phyloP scores from a whole-genome alignment of 1,140 invertebrate genomes.

The Drosophila orena region DNA sequence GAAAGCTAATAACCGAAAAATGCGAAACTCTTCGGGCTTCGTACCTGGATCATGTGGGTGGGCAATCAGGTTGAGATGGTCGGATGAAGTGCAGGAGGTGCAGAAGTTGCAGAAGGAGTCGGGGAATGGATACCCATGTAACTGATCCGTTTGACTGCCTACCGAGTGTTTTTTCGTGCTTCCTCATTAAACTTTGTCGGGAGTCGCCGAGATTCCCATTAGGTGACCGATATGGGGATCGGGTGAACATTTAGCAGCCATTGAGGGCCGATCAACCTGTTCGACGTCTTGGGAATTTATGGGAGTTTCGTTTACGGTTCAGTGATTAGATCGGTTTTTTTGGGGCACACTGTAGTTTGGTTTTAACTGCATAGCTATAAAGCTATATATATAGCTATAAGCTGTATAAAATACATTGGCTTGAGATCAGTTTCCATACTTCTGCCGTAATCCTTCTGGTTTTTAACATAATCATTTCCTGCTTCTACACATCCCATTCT shows the following conservation, averaged over 20 bases:
- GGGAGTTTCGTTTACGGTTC: conserved; percentile 38
- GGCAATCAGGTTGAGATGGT: conserved; percentile 45
- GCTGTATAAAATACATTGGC: not conserved
- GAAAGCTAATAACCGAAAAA: conserved; percentile 66
- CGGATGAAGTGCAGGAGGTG: conserved; percentile 31
- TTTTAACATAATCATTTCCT: not conserved
- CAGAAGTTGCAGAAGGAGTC: not conserved
- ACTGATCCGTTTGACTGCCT: conserved; percentile 72
- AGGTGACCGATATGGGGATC: conserved; percentile 32
- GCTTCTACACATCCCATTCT: not conserved
- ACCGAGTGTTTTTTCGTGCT: conserved; percentile 42
- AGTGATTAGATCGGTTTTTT: conserved; percentile 25
- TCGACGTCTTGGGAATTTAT: conserved; percentile 45
- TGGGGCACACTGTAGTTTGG: conserved; percentile 8
- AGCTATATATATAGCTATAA: too few species aligned
- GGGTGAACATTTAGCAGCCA: conserved; percentile 27
- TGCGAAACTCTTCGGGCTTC: conserved; percentile 46
- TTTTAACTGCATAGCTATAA: not conserved
- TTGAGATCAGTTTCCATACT: conserved; percentile 7
- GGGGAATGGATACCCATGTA: conserved; percentile 40
- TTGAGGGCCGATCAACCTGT: conserved; percentile 40
- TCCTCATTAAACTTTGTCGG: conserved; percentile 57
- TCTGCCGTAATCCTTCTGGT: not conserved
- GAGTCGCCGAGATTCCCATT: conserved; percentile 41
- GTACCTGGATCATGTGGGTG: conserved; percentile 59